Percentiles rank a stretch among this genome's conserved stretches.
Evolutionary conservation across 2,797 vertebrate species (phyloP).

Genomic region (Neosilurus mollespiculum): DNA sequence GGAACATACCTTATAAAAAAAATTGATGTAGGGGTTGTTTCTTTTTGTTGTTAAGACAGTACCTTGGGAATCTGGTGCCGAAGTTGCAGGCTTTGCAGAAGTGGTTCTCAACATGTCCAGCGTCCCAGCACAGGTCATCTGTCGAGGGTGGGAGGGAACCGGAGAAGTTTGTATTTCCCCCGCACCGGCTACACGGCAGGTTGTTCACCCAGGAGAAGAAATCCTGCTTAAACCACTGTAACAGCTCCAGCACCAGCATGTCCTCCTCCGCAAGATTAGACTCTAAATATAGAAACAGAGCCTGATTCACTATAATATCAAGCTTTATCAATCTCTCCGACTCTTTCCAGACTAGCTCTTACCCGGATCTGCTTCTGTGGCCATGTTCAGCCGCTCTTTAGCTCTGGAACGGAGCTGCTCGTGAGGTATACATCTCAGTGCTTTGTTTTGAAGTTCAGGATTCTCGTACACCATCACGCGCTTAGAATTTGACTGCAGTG

Average conservation of each 20-base stretch:
- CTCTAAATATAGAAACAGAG: slow-evolving; percentile 63
- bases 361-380: slow-evolving; percentile 82
- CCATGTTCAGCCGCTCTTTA: slow-evolving; percentile 75
- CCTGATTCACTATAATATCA: not conserved
- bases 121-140: slow-evolving; percentile 87
- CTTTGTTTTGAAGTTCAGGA: slow-evolving; percentile 82
- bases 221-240: slow-evolving; percentile 91
- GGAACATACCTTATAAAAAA: not conserved
- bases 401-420: slow-evolving; percentile 75
- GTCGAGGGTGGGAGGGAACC: slow-evolving; percentile 72
- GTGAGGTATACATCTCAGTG: slow-evolving; percentile 78
- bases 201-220: slow-evolving; percentile 93
- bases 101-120: slow-evolving; percentile 87
- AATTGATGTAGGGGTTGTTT: not conserved
- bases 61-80: slow-evolving; percentile 91
- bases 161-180: slow-evolving; percentile 74
- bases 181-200: slow-evolving; percentile 83
- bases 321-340: not conserved
- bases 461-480: slow-evolving; percentile 87
- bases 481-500: slow-evolving; percentile 83
- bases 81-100: slow-evolving; percentile 81
- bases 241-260: slow-evolving; percentile 87
- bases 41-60: not conserved
- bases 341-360: slow-evolving; percentile 32
- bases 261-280: slow-evolving; percentile 82